Conservation (phyloP, 2,113 vertebrate species). For the Oncorhynchus tshawytscha region DNA sequence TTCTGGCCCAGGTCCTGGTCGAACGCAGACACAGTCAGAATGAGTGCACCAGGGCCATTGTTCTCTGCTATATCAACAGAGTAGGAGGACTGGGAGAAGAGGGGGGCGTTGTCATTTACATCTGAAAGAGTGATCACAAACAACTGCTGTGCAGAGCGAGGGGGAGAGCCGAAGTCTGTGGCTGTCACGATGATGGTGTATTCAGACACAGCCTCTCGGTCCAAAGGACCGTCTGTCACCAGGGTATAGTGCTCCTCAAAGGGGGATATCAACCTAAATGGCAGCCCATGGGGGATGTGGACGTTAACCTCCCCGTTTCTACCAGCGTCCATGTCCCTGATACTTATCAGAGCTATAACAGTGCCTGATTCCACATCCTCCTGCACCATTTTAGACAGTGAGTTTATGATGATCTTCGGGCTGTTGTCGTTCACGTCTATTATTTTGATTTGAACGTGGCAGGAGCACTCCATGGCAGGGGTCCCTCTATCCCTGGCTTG, state of each 20-base stretch:
- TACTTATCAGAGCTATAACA: conserved; percentile 75
- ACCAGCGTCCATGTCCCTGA: conserved; percentile 75
- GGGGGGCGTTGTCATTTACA: conserved; percentile 76
- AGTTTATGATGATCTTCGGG: conserved; percentile 73
- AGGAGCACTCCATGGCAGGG: conserved; percentile 76
- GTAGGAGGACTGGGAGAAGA: conserved; percentile 73
- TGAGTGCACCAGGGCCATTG: conserved; percentile 67
- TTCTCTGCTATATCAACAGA: conserved; percentile 75
- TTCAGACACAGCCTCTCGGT: conserved; percentile 52
- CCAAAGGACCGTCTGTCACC: conserved; percentile 67
- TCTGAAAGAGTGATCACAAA: conserved; percentile 74
- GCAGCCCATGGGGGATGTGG: conserved; percentile 59
- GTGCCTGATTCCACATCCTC: conserved; percentile 75
- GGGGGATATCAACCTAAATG: conserved; percentile 69
- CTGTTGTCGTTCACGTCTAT: conserved; percentile 83
- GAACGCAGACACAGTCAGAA: conserved; percentile 71
- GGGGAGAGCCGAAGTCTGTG: conserved; percentile 75
- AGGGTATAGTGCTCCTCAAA: conserved; percentile 76
- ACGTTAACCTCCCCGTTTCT: conserved; percentile 73
- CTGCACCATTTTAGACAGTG: conserved; percentile 70
- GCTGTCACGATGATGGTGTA: conserved; percentile 71
- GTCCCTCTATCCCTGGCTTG: conserved; percentile 79
- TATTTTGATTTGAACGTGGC: conserved; percentile 77
- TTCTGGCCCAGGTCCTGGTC: conserved; percentile 76
- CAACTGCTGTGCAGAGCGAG: conserved; percentile 64